Base-by-base conservation (phyloP, 1,140 invertebrate genomes). In the Aphidius ervi region DNA sequence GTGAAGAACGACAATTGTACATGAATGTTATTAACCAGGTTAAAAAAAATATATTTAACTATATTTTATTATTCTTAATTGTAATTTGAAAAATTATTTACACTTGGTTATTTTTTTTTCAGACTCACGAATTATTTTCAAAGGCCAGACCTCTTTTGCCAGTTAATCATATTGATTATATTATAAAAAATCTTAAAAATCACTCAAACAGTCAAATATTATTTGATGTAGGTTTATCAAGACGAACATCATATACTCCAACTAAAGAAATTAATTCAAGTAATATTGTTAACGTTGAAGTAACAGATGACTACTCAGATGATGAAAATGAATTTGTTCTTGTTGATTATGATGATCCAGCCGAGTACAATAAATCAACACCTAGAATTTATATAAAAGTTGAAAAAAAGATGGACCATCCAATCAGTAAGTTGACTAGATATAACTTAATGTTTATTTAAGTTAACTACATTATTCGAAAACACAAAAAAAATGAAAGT, bases 271-370 rank as follows among this genome's bases (percentile, higher is more conserved):
- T 41, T 10, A 43, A 54, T 20, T 37, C 43, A 9, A 59, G 39
- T 43, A 10, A 23, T 5, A n/a, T 5, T 2, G 6, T n/a, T 7
- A 20, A 52, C 43, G 48, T 52, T 37, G 40, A 52, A 43, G 1
- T n/a, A 42, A 23, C 42, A 4, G 58, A 16, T 10, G 56, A 54
- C 40, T 54, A 60, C 20, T 53, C 50, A 3, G 10, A 9, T 41
- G 59, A 61, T 47, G 56, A 47, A 9, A 56, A 31, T 3, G 59
- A 61, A 20, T 61, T 56, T 49, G 5, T 61, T 20, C 40, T 61
- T 20, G 52, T 61, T 1, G 59, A 61, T 42, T 61, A 61, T 42
- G 53, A 43, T 23, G 59, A 61, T 9, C 52, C 53, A 7, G 47
- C 49, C 41, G 16, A 61, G 6, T 4, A 55, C 31, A 61, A 61